Conservation (phyloP, 2,113 vertebrate genomes). For the Dromaius novaehollandiae region DNA sequence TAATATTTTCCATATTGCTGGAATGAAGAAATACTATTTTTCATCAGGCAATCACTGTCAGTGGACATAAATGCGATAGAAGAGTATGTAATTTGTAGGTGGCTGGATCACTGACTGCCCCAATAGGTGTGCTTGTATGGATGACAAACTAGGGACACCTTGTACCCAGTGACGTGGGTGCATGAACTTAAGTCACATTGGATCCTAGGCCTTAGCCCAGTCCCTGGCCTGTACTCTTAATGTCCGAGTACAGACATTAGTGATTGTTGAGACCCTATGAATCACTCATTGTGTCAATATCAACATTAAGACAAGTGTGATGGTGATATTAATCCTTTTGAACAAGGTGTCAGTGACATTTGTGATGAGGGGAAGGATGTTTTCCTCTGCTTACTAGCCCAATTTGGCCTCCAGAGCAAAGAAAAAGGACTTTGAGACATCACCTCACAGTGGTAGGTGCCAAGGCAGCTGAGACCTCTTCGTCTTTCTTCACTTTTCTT, state of each 20-base stretch:
- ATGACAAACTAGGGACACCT: background rate
- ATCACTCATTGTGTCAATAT: background rate
- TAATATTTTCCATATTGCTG: background rate
- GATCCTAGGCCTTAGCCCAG: background rate
- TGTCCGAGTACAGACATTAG: background rate
- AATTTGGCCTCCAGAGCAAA: background rate
- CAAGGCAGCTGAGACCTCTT: background rate
- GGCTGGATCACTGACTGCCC: background rate
- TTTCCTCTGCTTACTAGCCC: background rate
- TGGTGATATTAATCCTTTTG: background rate
- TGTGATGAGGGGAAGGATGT: background rate
- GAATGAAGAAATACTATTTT: background rate
- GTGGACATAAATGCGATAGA: background rate
- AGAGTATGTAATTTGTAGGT: accelerated
- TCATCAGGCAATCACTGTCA: background rate
- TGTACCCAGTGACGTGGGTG: background rate
- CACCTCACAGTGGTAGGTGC: accelerated
- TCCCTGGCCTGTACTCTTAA: background rate
- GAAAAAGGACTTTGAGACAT: background rate
- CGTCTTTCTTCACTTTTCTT: background rate
- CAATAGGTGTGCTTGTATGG: too few relatives aligned
- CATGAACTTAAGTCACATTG: background rate
- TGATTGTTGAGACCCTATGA: background rate
- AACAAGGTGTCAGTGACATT: background rate
- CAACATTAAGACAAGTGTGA: background rate